These are phyloP conservation scores for Elmis aenea DNA, from an alignment of 2,888 invertebrate genomes.

Conservation along the genomic window DNA sequence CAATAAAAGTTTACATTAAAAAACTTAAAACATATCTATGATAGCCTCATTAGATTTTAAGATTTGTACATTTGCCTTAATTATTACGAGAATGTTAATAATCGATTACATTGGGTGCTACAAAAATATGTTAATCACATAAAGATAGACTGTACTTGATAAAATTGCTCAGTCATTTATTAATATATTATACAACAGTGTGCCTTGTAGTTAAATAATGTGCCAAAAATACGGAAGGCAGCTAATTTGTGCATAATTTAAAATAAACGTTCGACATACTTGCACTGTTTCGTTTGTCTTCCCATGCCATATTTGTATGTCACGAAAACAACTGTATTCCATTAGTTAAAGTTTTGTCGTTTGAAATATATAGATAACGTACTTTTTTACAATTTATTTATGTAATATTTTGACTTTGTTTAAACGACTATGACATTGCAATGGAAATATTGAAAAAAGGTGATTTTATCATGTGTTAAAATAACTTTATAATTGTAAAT, in stretches of 20 bases:
- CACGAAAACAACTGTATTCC: conserved; percentile 1
- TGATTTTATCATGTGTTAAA: no score
- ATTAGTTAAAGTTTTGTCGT: neutral
- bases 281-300: conserved; percentile 20
- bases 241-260: conserved; percentile 19
- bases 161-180: conserved; percentile 17
- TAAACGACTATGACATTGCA: conserved; percentile 12
- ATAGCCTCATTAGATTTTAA: conserved; percentile 17
- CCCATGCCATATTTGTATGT: conserved; percentile 20
- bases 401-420: conserved; percentile 6
- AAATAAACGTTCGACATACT: conserved; percentile 8
- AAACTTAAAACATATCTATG: conserved; percentile 9
- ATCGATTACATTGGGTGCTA: neutral
- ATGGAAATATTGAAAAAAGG: conserved; percentile 5
- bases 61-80: conserved; percentile 15
- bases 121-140: neutral
- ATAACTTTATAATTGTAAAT: conserved; percentile 4
- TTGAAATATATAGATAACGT: conserved; percentile 1
- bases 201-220: conserved; percentile 21
- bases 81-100: conserved; percentile 2
- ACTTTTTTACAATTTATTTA: no score
- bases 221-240: conserved; percentile 22
- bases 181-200: conserved; percentile 11
- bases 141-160: conserved; percentile 2
- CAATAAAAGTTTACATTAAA: neutral